Percentiles rank a stretch among this genome's conserved stretches.
phyloP scores from a whole-genome alignment of 2,888 invertebrate genomes.

The Sinopyrophorus schimmeli region DNA sequence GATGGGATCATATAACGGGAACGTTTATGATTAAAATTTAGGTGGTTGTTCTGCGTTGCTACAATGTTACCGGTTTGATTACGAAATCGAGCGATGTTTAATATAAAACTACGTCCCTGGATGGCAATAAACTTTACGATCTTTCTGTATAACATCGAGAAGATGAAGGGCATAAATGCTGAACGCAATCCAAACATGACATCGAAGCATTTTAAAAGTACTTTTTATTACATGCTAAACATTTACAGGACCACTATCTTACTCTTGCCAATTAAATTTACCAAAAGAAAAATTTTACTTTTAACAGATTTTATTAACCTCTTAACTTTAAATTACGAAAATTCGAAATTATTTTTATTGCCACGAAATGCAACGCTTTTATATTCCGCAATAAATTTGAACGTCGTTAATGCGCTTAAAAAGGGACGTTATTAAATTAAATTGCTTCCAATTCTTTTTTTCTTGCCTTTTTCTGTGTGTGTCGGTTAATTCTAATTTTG shows the following conservation, averaged over 20 bases:
- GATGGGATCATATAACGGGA: conserved; percentile 19
- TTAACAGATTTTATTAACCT: too few species aligned
- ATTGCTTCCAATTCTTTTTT: too few species aligned
- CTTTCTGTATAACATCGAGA: conserved; percentile 23
- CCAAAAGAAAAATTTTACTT: too few species aligned
- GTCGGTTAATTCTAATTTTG: too few species aligned
- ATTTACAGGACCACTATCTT: conserved; percentile 11
- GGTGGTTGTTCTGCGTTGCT: conserved; percentile 17
- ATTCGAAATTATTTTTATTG: too few species aligned
- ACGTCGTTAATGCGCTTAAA: too few species aligned
- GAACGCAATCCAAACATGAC: conserved; percentile 24
- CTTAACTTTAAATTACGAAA: too few species aligned
- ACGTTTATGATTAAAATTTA: conserved; percentile 23
- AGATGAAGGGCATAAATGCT: conserved; percentile 25
- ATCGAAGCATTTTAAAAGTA: conserved; percentile 20
- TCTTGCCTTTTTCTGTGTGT: too few species aligned
- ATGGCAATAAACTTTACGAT: conserved; percentile 31
- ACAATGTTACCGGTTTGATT: conserved; percentile 27
- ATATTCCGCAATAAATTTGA: too few species aligned
- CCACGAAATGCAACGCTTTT: too few species aligned
- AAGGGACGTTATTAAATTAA: too few species aligned
- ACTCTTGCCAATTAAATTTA: too few species aligned
- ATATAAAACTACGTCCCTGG: conserved; percentile 32
- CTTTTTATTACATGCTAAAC: conserved; percentile 22
- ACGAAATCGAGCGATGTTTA: conserved; percentile 29